Evolutionary conservation across 1,140 invertebrate species (phyloP).

Genomic region (Sitophilus oryzae): DNA sequence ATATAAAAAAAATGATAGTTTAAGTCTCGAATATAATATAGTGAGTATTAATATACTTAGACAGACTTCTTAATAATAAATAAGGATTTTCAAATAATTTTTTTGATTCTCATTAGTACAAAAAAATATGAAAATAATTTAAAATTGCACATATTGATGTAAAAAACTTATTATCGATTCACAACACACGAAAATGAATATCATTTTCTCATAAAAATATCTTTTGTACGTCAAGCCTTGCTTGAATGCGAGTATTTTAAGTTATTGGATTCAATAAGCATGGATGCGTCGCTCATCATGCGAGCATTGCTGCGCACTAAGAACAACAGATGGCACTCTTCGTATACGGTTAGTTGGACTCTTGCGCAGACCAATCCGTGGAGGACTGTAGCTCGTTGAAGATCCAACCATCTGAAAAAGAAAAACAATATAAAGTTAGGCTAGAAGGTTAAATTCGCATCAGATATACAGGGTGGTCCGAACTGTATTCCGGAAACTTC

Average conservation of each 20-base stretch:
- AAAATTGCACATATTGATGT: too few relatives aligned
- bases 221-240: constrained; percentile 18
- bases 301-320: constrained; percentile 73
- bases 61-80: too few relatives aligned
- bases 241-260: constrained; percentile 23
- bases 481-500: too few relatives aligned
- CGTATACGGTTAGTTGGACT: constrained; percentile 66
- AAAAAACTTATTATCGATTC: not conserved
- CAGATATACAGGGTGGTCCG: too few relatives aligned
- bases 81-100: too few relatives aligned
- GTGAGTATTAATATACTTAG: too few relatives aligned
- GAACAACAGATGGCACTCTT: constrained; percentile 75
- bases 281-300: constrained; percentile 69
- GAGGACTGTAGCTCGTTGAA: constrained; percentile 73
- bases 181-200: not conserved
- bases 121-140: too few relatives aligned
- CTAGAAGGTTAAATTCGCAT: too few relatives aligned
- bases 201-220: not conserved
- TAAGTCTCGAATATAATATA: too few relatives aligned
- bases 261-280: constrained; percentile 52
- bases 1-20: too few relatives aligned
- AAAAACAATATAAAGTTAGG: not conserved
- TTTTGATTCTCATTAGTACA: too few relatives aligned
- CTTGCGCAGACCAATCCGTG: constrained; percentile 69
- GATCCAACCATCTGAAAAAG: constrained; percentile 63